These are phyloP conservation scores for Antitype chi DNA, from an alignment of 2,888 invertebrate genomes.

Conservation along the genomic window DNA sequence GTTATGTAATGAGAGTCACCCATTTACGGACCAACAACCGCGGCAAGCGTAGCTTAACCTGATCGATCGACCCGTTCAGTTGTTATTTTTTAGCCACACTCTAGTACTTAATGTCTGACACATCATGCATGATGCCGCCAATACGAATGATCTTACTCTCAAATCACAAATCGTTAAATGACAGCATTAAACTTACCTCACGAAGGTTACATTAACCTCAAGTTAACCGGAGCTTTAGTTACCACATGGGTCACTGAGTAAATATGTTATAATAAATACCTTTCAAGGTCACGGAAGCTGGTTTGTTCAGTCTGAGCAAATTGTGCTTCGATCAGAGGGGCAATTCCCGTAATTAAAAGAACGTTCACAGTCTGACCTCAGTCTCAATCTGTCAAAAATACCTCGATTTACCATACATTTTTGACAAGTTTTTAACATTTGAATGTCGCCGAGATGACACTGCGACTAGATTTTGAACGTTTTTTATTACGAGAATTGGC, in stretches of 20 bases:
- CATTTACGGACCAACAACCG: too few relatives aligned
- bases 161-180: slow-evolving; percentile 45
- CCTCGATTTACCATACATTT: too few relatives aligned
- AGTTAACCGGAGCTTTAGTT: slow-evolving; percentile 74
- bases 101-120: neutral
- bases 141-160: slow-evolving; percentile 26
- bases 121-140: neutral
- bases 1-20: too few relatives aligned
- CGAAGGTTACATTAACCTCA: slow-evolving; percentile 72
- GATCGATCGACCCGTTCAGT: too few relatives aligned
- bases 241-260: slow-evolving; percentile 72
- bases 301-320: slow-evolving; percentile 1
- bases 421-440: too few relatives aligned
- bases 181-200: slow-evolving; percentile 46
- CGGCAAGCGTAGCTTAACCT: too few relatives aligned
- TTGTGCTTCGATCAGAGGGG: slow-evolving; percentile 14
- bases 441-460: too few relatives aligned
- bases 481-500: too few relatives aligned
- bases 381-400: too few relatives aligned
- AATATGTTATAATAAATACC: slow-evolving; percentile 25
- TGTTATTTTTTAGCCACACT: neutral
- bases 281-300: slow-evolving; percentile 44
- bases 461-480: too few relatives aligned
- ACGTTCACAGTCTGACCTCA: too few relatives aligned
- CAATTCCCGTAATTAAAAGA: too few relatives aligned